Conservation (phyloP, 2,888 invertebrate genomes). For the Synergus japonicus region DNA sequence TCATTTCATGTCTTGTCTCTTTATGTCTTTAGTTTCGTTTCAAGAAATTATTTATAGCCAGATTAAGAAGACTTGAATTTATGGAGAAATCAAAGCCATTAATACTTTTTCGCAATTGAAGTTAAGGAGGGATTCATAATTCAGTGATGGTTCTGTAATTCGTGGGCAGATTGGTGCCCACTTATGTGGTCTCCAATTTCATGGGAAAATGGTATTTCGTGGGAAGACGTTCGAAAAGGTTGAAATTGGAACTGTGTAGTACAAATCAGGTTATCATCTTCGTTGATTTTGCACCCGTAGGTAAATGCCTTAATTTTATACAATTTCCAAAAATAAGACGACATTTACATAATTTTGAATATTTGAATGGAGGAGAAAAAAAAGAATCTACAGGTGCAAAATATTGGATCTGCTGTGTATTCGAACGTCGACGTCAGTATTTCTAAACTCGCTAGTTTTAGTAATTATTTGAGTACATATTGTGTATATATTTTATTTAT, state of each 20-base stretch:
- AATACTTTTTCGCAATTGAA: constrained; percentile 29
- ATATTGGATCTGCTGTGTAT: neutral
- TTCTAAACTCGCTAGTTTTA: constrained; percentile 35
- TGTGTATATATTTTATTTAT: constrained; percentile 40
- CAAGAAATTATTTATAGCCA: neutral
- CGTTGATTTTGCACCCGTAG: constrained; percentile 21
- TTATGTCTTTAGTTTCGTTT: neutral
- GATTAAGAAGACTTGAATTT: neutral
- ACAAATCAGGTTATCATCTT: constrained; percentile 2
- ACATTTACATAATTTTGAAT: neutral
- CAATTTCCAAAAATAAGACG: neutral
- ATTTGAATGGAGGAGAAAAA: neutral
- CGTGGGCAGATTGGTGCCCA: constrained; percentile 32
- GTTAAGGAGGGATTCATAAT: constrained; percentile 28
- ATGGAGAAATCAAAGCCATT: constrained; percentile 25
- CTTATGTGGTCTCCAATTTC: constrained; percentile 36
- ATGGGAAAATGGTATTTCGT: constrained; percentile 35
- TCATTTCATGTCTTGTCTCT: neutral
- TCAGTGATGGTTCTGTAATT: constrained; percentile 33
- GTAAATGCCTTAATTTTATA: neutral
- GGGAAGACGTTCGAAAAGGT: constrained; percentile 36
- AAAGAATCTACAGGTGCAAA: constrained; percentile 1
- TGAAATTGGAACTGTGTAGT: constrained; percentile 22
- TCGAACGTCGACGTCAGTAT: constrained; percentile 40
- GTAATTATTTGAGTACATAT: constrained; percentile 19